Conservation (phyloP, 2,888 invertebrate genomes). For the Mythimna vitellina region DNA sequence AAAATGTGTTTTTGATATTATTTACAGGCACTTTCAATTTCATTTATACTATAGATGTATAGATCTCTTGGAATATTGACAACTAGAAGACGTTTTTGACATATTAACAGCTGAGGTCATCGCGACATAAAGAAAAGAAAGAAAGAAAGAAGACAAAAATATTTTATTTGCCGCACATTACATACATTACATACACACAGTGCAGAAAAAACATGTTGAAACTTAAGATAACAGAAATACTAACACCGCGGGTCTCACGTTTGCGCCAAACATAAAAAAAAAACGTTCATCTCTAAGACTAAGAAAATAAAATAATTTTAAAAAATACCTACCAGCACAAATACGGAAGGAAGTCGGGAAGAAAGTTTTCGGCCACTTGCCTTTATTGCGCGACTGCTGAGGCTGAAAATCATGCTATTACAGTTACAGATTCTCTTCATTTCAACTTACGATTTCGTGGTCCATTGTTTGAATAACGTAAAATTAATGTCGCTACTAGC, state of each 20-base stretch:
- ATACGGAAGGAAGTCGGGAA: neutral
- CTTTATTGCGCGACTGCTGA: neutral
- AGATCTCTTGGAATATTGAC: neutral
- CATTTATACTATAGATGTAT: too few relatives aligned
- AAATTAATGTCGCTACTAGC: neutral
- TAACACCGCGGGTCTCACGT: too few relatives aligned
- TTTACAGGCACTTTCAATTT: neutral
- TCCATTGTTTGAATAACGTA: too few relatives aligned
- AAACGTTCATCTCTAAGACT: neutral
- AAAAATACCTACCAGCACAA: neutral
- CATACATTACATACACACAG: too few relatives aligned
- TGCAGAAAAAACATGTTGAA: too few relatives aligned
- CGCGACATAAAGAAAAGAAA: constrained; percentile 6
- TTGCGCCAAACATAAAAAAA: too few relatives aligned
- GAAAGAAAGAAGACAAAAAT: too few relatives aligned
- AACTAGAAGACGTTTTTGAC: constrained; percentile 32
- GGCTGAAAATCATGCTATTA: neutral
- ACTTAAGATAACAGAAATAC: too few relatives aligned
- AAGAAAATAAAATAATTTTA: neutral
- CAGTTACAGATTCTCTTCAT: neutral
- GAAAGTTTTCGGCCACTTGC: too few relatives aligned
- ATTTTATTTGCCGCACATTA: too few relatives aligned
- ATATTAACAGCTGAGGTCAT: constrained; percentile 21
- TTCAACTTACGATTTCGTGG: neutral
- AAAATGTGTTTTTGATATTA: neutral